Percentiles rank a stretch among this genome's conserved stretches.
Conservation (phyloP, 2,888 invertebrate genomes). For the Folsomia candida region DNA sequence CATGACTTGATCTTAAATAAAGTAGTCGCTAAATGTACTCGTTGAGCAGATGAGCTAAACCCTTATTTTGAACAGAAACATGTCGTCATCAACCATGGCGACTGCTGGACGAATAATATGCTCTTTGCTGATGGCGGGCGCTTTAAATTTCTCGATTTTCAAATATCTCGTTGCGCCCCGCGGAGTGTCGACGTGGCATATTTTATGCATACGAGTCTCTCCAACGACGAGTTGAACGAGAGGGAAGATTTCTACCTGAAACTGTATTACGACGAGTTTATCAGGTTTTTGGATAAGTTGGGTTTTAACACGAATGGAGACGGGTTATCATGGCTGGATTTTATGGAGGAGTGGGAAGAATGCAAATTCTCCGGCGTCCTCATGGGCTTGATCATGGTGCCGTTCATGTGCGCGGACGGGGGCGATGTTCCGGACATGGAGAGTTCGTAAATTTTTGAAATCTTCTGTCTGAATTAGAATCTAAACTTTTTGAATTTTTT, state of each 20-base stretch:
- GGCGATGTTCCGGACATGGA: no score
- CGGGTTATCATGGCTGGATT: neutral
- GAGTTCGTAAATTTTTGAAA: no score
- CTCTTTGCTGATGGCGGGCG: neutral
- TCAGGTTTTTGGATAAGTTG: conserved; percentile 20
- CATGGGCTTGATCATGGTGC: neutral
- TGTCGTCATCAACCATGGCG: conserved; percentile 30
- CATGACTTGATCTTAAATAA: no score
- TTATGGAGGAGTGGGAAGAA: neutral
- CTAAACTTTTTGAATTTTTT: no score
- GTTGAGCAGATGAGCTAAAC: no score
- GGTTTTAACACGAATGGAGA: conserved; percentile 24
- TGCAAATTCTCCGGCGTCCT: neutral
- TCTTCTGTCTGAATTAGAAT: no score
- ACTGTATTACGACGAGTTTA: conserved; percentile 43
- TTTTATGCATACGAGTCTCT: conserved; percentile 43
- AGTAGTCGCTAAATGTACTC: no score
- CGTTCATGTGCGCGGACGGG: no score
- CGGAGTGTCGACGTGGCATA: conserved; percentile 43
- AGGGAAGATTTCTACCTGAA: conserved; percentile 32
- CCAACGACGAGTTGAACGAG: conserved; percentile 12
- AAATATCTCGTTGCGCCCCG: conserved; percentile 37
- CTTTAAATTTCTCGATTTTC: conserved; percentile 49
- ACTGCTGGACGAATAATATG: no score
- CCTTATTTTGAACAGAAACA: no score